Conservation (phyloP, 2,888 invertebrate species). For the Strigamia transsilvanica region DNA sequence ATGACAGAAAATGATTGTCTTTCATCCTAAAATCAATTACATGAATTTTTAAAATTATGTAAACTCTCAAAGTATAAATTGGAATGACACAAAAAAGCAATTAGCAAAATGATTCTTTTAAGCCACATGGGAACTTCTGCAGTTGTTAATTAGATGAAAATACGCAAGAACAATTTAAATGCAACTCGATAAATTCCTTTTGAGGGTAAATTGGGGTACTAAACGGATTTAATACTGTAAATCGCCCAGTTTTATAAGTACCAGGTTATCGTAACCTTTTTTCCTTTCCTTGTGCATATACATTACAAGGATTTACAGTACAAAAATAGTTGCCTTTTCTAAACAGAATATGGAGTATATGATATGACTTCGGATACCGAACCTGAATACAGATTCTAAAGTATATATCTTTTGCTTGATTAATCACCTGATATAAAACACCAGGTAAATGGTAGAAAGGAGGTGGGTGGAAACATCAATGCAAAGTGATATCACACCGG, state of each 20-base stretch:
- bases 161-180: conserved; percentile 9
- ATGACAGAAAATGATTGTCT: conserved; percentile 29
- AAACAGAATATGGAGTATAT: conserved; percentile 40
- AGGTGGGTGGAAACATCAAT: not conserved
- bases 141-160: not conserved
- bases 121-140: conserved; percentile 27
- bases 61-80: not conserved
- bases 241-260: conserved; percentile 37
- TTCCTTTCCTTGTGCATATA: conserved; percentile 37
- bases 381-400: conserved; percentile 46
- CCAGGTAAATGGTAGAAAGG: conserved; percentile 33
- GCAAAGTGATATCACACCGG: conserved; percentile 43
- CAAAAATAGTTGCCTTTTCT: conserved; percentile 34
- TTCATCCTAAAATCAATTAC: conserved; percentile 7
- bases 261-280: conserved; percentile 11
- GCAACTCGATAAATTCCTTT: conserved; percentile 22
- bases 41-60: conserved; percentile 3
- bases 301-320: conserved; percentile 49
- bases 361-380: conserved; percentile 41
- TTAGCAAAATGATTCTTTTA: conserved; percentile 36
- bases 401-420: not conserved
- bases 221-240: conserved; percentile 39
- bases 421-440: conserved; percentile 44
- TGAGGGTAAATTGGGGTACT: conserved; percentile 1
- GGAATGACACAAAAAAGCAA: conserved; percentile 32